Percentiles rank a stretch among this genome's conserved stretches.
phyloP scores from a whole-genome alignment of 2,888 invertebrate species.

The Nephrocerus scutellatus region DNA sequence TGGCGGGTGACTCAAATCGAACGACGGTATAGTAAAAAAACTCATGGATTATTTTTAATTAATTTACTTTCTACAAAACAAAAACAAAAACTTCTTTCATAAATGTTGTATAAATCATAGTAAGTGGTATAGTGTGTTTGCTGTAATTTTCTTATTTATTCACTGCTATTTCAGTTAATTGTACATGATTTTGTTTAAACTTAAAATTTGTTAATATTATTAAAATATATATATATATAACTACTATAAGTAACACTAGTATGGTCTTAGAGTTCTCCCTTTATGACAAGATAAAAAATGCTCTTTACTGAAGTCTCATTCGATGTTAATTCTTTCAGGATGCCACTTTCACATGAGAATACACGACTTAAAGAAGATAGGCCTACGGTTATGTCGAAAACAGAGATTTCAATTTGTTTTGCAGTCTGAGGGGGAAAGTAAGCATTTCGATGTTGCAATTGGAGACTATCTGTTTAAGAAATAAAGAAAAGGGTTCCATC shows the following conservation, averaged over 20 bases:
- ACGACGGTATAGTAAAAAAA: conserved; percentile 62
- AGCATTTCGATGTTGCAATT: conserved; percentile 24
- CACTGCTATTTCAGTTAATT: neutral
- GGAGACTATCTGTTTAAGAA: conserved; percentile 25
- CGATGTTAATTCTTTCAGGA: conserved; percentile 29
- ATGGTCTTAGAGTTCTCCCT: conserved; percentile 26
- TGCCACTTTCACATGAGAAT: conserved; percentile 27
- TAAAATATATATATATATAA: no score
- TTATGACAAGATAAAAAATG: conserved; percentile 22
- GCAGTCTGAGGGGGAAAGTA: conserved; percentile 6
- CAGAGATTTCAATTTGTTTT: conserved; percentile 22
- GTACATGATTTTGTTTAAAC: no score
- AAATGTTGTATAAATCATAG: conserved; percentile 2
- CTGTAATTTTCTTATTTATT: conserved; percentile 4
- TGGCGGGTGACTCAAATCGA: conserved; percentile 74
- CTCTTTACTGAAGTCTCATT: conserved; percentile 22
- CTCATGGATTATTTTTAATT: no score
- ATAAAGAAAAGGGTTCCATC: no score
- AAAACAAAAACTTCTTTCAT: conserved; percentile 1
- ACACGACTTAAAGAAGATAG: conserved; percentile 27
- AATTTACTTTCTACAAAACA: conserved; percentile 14
- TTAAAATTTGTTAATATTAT: no score
- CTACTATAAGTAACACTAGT: no score
- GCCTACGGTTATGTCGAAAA: conserved; percentile 27
- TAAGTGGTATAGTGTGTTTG: neutral